Conservation (phyloP, 2,797 vertebrate genomes). For the Rousettus madagascariensis region DNA sequence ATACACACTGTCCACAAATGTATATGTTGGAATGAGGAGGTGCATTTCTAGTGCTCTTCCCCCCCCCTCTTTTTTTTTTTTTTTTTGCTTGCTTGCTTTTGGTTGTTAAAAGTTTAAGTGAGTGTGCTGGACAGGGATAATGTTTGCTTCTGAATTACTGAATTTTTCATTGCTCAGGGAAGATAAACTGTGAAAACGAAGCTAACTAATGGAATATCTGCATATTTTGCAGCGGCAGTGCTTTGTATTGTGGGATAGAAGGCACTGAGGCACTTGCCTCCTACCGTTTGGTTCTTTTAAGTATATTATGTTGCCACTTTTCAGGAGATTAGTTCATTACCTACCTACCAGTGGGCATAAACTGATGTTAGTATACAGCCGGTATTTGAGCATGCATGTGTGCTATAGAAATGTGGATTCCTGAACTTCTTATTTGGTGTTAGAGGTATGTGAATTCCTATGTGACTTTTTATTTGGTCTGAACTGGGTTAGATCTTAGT, state of each 20-base stretch:
- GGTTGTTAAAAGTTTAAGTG: neutral
- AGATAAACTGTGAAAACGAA: neutral
- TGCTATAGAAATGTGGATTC: neutral
- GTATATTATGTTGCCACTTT: constrained; percentile 26
- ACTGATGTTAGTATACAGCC: neutral
- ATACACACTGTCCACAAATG: fast-evolving
- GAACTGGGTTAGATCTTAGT: constrained; percentile 23
- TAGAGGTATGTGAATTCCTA: neutral
- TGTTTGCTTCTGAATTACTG: neutral
- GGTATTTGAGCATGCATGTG: neutral
- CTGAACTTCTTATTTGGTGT: neutral
- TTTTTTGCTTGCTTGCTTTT: neutral
- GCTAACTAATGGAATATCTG: neutral
- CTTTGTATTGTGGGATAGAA: neutral
- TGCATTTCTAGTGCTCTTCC: fast-evolving
- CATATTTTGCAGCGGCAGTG: neutral
- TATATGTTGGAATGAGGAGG: neutral
- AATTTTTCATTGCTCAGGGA: constrained; percentile 32
- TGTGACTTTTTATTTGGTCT: neutral
- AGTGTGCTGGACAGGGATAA: neutral
- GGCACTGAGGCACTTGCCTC: fast-evolving
- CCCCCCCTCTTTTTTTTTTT: neutral
- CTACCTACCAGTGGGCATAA: neutral
- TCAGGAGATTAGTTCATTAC: neutral
- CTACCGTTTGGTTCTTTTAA: neutral